These are phyloP conservation scores for Drosophila santomea DNA, from an alignment of 1,140 invertebrate species.

Conservation along the genomic window DNA sequence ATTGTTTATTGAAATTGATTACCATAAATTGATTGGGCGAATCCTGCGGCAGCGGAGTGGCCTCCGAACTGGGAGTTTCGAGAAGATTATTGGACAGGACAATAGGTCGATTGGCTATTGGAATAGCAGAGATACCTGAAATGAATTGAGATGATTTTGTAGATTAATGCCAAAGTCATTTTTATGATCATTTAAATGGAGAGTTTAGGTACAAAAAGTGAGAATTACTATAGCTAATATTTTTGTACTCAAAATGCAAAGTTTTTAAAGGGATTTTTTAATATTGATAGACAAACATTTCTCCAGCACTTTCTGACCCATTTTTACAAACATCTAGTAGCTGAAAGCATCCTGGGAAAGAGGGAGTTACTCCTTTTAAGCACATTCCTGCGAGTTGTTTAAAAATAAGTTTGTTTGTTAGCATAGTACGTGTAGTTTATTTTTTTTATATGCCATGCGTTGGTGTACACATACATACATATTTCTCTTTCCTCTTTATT, in stretches of 20 bases:
- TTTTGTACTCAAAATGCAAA: too few species aligned
- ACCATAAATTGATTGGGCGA: slow-evolving; percentile 73
- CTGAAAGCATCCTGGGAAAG: not conserved
- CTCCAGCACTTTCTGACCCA: too few species aligned
- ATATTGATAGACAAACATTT: not conserved
- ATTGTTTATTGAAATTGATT: slow-evolving; percentile 76
- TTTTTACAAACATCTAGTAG: not conserved
- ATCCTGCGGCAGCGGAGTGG: slow-evolving; percentile 23
- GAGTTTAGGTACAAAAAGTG: too few species aligned
- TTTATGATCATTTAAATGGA: too few species aligned
- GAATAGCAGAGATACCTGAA: not conserved
- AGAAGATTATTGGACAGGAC: not conserved
- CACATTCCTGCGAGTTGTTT: slow-evolving; percentile 9
- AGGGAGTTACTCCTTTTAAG: not conserved
- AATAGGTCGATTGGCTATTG: not conserved
- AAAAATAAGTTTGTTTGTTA: slow-evolving; percentile 33
- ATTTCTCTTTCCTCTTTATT: slow-evolving; percentile 42
- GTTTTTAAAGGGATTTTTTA: not conserved
- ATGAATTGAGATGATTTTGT: too few species aligned
- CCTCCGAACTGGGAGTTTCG: not conserved
- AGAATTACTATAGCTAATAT: too few species aligned
- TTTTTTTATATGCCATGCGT: not conserved
- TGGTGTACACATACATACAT: slow-evolving; percentile 18
- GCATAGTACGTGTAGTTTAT: slow-evolving; percentile 7
- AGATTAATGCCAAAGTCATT: too few species aligned